A percentile compares a stretch with the other conserved stretches of the same genome.
Evolutionary conservation across 2,113 vertebrate genomes (phyloP).

Genomic region (Bos javanicus): DNA sequence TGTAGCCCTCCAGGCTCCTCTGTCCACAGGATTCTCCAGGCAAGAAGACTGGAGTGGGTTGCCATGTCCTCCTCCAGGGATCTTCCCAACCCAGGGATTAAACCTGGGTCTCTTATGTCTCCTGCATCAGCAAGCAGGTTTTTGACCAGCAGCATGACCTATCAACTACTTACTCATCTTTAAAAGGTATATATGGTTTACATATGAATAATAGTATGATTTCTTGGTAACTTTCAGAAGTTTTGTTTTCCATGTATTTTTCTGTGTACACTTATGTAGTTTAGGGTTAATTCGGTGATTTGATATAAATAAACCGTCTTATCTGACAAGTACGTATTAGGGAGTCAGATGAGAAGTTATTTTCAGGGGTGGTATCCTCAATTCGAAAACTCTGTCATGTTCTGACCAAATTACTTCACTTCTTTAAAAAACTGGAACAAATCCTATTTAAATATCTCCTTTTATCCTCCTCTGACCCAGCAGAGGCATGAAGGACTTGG

Average conservation of each 20-base stretch:
- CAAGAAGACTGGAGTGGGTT: background rate
- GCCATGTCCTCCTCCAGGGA: background rate
- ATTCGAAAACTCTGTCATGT: background rate
- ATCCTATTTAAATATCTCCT: background rate
- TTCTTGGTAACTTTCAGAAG: background rate
- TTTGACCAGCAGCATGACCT: background rate
- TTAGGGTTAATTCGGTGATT: background rate
- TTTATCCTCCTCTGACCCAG: background rate
- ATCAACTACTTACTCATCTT: background rate
- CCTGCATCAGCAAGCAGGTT: background rate
- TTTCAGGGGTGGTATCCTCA: background rate
- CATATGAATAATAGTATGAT: background rate
- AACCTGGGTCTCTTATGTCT: background rate
- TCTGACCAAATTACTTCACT: background rate
- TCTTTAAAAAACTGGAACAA: background rate
- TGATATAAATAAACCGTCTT: background rate
- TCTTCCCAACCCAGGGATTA: background rate
- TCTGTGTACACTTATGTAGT: background rate
- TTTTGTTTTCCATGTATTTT: background rate
- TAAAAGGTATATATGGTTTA: background rate
- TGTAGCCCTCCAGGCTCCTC: background rate
- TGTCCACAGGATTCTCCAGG: background rate
- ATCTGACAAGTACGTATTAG: background rate
- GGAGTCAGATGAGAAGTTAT: background rate
- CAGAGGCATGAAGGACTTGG: background rate